Evolutionary conservation across 1,140 invertebrate genomes (phyloP).

Genomic region (Euura saliciscinereae): DNA sequence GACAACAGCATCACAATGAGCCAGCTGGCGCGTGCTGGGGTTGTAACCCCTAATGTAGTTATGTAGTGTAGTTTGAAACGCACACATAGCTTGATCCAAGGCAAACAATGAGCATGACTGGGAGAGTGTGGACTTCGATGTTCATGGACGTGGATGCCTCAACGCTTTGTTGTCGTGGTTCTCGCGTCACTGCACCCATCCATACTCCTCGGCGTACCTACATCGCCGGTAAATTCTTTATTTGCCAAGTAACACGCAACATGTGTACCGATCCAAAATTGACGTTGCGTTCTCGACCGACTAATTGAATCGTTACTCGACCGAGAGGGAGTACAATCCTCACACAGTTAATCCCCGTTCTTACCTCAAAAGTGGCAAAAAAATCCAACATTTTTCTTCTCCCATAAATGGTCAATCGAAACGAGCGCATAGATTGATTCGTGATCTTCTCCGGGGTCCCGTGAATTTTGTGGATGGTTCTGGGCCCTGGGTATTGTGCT

Average conservation of each 20-base stretch:
- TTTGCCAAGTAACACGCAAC: slow-evolving; percentile 26
- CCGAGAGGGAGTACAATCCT: too few relatives aligned
- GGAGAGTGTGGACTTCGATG: slow-evolving; percentile 22
- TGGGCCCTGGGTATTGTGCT: background rate
- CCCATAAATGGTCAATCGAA: background rate
- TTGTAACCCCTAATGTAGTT: slow-evolving; percentile 59
- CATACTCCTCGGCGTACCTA: slow-evolving; percentile 24
- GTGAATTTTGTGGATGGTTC: background rate
- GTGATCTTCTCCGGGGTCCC: background rate
- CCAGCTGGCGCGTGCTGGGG: slow-evolving; percentile 61
- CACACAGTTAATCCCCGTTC: too few relatives aligned
- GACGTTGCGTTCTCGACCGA: slow-evolving; percentile 16
- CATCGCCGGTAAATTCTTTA: slow-evolving; percentile 16
- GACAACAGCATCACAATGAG: slow-evolving; percentile 61
- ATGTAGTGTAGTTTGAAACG: slow-evolving; percentile 50
- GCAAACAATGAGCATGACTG: slow-evolving; percentile 1
- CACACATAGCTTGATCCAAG: slow-evolving; percentile 18
- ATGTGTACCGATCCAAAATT: slow-evolving; percentile 26
- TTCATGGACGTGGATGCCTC: slow-evolving; percentile 48
- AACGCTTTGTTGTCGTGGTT: slow-evolving; percentile 58
- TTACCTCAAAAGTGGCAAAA: too few relatives aligned
- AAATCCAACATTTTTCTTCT: too few relatives aligned
- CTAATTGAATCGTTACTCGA: slow-evolving; percentile 38
- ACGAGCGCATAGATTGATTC: background rate
- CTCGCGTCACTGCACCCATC: slow-evolving; percentile 57